phyloP scores from a whole-genome alignment of 2,888 invertebrate genomes.

The Minunthozetes semirufus region DNA sequence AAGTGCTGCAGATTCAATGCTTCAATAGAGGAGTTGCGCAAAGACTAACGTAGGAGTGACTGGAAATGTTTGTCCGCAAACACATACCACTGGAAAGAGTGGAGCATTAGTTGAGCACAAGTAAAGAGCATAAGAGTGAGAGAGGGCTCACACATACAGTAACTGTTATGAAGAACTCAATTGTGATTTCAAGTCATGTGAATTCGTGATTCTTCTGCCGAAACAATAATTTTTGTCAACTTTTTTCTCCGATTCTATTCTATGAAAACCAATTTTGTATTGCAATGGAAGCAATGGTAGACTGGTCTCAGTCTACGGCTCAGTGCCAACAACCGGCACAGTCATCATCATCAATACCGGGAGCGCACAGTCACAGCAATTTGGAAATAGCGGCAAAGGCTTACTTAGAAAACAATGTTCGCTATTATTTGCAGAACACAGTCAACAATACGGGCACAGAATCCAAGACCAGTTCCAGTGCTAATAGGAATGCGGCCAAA shows the following conservation, averaged over 20 bases:
- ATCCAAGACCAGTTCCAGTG: neutral
- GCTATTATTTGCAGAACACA: neutral
- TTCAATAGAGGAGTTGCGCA: too few relatives aligned
- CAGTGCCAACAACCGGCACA: neutral
- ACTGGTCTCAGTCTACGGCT: constrained; percentile 7
- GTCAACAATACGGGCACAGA: neutral
- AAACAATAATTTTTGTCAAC: neutral
- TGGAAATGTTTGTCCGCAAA: too few relatives aligned
- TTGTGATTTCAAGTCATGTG: too few relatives aligned
- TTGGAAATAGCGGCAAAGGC: constrained; percentile 8
- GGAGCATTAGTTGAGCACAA: too few relatives aligned
- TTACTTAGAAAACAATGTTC: constrained; percentile 20
- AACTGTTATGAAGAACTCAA: too few relatives aligned
- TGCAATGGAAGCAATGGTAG: neutral
- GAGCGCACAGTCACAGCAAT: neutral
- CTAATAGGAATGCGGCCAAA: constrained; percentile 2
- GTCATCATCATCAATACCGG: neutral
- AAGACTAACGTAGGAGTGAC: too few relatives aligned
- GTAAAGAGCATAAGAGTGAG: too few relatives aligned
- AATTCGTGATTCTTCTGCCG: too few relatives aligned
- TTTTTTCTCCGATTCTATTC: neutral
- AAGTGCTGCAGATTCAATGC: too few relatives aligned
- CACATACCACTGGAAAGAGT: too few relatives aligned
- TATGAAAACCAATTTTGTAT: neutral
- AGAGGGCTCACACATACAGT: too few relatives aligned